Evolutionary conservation across 2,113 vertebrate genomes (phyloP).

Genomic region (Cercocebus atys): DNA sequence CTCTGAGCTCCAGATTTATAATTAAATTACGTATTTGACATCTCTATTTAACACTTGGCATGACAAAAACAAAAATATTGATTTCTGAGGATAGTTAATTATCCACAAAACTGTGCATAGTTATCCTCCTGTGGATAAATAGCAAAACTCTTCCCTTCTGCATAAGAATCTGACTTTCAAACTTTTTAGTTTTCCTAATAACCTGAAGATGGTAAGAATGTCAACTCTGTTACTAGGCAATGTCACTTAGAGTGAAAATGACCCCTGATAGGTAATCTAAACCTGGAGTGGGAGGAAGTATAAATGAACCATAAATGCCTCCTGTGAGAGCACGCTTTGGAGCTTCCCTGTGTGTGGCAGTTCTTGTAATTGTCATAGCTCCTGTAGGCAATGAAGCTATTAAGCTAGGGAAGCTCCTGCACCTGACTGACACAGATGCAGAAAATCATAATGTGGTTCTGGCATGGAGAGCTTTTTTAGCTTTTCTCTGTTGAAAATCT

Average conservation of each 20-base stretch:
- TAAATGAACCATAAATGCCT: not conserved
- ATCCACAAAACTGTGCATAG: too few relatives aligned
- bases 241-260: not conserved
- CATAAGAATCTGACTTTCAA: not conserved
- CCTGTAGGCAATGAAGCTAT: not conserved
- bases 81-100: not conserved
- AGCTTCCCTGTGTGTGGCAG: not conserved
- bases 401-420: not conserved
- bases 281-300: not conserved
- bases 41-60: not conserved
- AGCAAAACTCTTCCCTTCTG: not conserved
- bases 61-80: not conserved
- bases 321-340: not conserved
- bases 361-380: not conserved
- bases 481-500: too few relatives aligned
- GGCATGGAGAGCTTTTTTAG: too few relatives aligned
- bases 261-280: not conserved
- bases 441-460: too few relatives aligned
- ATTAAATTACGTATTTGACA: not conserved
- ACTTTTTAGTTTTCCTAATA: not conserved
- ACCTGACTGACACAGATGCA: not conserved
- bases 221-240: not conserved
- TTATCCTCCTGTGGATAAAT: not conserved
- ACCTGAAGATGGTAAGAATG: not conserved
- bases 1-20: not conserved